phyloP scores from a whole-genome alignment of 2,888 invertebrate species.

The Coelopa pilipes region DNA sequence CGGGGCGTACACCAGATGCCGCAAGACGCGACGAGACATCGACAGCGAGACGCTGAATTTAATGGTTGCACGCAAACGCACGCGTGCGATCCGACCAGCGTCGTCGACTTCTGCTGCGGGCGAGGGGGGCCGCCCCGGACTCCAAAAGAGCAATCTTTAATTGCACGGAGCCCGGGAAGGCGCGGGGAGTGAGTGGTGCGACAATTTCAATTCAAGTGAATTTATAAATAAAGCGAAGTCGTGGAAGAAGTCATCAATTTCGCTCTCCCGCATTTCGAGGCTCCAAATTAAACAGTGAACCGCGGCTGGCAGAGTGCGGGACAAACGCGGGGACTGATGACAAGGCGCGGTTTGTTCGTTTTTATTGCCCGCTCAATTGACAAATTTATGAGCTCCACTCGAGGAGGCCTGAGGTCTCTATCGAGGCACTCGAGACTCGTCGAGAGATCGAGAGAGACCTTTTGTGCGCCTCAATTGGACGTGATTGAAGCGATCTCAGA shows the following conservation, averaged over 20 bases:
- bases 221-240: constrained; percentile 2
- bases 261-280: constrained; percentile 27
- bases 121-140: background rate
- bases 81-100: constrained; percentile 7
- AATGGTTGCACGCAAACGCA: background rate
- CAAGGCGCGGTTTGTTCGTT: constrained; percentile 2
- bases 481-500: background rate
- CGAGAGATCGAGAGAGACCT: background rate
- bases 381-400: constrained; percentile 32
- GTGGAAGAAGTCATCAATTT: constrained; percentile 28
- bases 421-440: background rate
- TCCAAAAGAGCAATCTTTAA: constrained; percentile 25
- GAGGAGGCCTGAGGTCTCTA: background rate
- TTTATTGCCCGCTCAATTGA: constrained; percentile 32
- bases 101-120: background rate
- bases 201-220: constrained; percentile 28
- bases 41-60: background rate
- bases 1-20: too few species aligned
- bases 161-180: background rate
- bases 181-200: background rate
- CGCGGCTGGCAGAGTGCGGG: background rate
- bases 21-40: background rate
- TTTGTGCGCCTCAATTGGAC: background rate
- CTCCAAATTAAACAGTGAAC: constrained; percentile 6
- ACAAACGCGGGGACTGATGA: too few species aligned